Evolutionary conservation across 2,113 vertebrate species (phyloP).

Genomic region (Chauna torquata): DNA sequence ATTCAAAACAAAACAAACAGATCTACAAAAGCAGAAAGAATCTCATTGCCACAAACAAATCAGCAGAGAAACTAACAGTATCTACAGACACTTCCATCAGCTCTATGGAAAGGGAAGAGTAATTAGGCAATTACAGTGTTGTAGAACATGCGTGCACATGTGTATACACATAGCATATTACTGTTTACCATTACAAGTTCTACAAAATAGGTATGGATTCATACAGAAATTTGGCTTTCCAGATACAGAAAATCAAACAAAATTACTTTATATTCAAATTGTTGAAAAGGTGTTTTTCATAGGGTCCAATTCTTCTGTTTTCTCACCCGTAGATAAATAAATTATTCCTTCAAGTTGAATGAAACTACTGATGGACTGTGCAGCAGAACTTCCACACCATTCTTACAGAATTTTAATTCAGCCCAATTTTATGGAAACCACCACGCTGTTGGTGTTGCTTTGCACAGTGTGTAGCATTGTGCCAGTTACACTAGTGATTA

Average conservation of each 20-base stretch:
- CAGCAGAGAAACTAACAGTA: background rate
- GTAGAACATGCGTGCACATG: background rate
- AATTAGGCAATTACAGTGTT: background rate
- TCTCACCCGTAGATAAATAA: background rate
- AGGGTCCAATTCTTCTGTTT: background rate
- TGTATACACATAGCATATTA: background rate
- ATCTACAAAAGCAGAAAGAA: background rate
- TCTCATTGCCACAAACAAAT: background rate
- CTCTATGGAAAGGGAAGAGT: background rate
- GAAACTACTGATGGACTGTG: background rate
- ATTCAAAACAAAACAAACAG: background rate
- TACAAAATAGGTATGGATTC: background rate
- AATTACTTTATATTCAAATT: background rate
- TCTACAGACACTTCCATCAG: background rate
- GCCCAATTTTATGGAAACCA: background rate
- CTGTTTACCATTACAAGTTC: background rate
- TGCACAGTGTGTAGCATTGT: background rate
- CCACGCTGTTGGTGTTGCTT: background rate
- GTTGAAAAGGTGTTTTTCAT: background rate
- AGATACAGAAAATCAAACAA: background rate
- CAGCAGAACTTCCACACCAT: background rate
- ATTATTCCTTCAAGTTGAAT: background rate
- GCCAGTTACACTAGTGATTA: background rate
- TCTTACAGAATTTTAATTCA: background rate
- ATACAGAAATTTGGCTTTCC: background rate